Percentiles rank a stretch among this genome's conserved stretches.
Conservation (phyloP, 2,113 vertebrate genomes). For the Hemicordylus capensis region DNA sequence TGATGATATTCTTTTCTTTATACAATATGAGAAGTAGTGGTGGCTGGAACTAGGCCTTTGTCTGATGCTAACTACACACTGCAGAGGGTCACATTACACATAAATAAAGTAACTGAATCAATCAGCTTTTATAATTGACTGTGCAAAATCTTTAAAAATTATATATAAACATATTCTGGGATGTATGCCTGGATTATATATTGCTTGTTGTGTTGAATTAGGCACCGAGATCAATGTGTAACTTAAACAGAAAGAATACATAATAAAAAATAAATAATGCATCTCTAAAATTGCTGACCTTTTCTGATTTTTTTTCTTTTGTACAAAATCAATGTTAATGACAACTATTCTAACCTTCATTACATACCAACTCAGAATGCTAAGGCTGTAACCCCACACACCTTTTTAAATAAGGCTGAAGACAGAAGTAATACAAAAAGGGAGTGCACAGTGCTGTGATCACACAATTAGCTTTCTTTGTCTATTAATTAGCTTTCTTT, state of each 20-base stretch:
- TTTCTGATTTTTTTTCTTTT: background rate
- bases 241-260: conserved; percentile 17
- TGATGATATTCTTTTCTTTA: background rate
- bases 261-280: conserved; percentile 30
- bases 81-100: background rate
- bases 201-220: background rate
- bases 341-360: conserved; percentile 14
- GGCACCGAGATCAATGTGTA: conserved; percentile 16
- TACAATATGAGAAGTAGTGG: background rate
- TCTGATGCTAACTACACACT: background rate
- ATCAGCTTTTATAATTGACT: conserved; percentile 26
- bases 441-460: background rate
- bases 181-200: conserved; percentile 18
- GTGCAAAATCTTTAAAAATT: conserved; percentile 5
- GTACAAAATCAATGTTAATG: conserved; percentile 25
- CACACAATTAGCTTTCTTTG: background rate
- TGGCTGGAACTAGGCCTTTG: background rate
- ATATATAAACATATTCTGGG: conserved; percentile 17
- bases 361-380: background rate
- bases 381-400: background rate
- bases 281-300: conserved; percentile 9
- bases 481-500: background rate
- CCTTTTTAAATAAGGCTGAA: background rate
- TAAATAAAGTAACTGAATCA: background rate
- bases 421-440: background rate